A percentile compares a stretch with the other conserved stretches of the same genome.
Conservation (phyloP, 64 coral and sea anemone genomes). For the Platygyra sinensis region DNA sequence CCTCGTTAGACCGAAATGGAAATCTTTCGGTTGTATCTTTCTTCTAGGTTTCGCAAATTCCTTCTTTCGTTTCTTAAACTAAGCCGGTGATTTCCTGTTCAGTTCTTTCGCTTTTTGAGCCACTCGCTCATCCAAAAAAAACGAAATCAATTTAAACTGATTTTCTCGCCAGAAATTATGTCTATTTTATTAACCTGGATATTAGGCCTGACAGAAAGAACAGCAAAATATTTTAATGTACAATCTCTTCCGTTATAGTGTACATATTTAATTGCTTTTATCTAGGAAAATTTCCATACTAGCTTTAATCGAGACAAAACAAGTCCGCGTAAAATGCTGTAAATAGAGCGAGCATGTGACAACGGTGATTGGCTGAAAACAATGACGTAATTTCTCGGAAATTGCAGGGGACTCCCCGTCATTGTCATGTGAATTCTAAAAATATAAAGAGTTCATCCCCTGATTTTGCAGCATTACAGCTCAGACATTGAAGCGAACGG, state of each 20-base stretch:
- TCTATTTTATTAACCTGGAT: too few relatives aligned
- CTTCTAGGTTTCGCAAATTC: background rate
- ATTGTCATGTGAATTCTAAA: background rate
- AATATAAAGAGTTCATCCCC: background rate
- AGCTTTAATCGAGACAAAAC: background rate
- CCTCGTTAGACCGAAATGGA: background rate
- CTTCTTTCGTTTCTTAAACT: slow-evolving; percentile 26
- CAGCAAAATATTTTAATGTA: too few relatives aligned
- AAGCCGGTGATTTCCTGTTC: background rate
- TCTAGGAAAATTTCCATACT: background rate
- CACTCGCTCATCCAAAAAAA: background rate
- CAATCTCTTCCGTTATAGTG: too few relatives aligned
- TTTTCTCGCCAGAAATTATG: too few relatives aligned
- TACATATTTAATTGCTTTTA: background rate
- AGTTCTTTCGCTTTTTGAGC: slow-evolving; percentile 31
- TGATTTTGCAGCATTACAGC: background rate
- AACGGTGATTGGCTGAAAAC: background rate
- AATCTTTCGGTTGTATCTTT: background rate
- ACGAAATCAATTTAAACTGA: background rate
- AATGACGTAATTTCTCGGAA: slow-evolving; percentile 19
- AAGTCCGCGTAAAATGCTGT: background rate
- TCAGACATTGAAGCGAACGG: background rate
- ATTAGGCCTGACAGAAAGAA: too few relatives aligned
- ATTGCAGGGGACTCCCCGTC: slow-evolving; percentile 23
- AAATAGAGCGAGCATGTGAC: background rate